Conservation (phyloP, 1,140 invertebrate species). For the Paraescarpia echinospica region DNA sequence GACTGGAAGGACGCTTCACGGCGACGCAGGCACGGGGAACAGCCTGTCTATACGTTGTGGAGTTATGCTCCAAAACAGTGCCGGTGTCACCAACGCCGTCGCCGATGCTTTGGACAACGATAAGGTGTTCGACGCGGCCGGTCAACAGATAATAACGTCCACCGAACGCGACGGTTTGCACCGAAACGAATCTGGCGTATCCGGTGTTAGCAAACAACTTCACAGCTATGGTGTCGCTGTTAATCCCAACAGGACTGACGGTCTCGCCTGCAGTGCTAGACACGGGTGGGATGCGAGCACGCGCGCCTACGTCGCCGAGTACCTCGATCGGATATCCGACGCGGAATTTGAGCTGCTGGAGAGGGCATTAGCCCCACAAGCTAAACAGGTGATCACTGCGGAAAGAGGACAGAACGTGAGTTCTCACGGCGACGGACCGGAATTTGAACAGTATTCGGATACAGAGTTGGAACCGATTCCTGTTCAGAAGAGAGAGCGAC, state of each 20-base stretch:
- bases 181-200: not conserved
- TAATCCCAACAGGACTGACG: not conserved
- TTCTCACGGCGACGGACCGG: not conserved
- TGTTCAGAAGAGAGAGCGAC: not conserved
- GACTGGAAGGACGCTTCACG: not conserved
- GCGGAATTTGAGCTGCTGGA: not conserved
- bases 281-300: not conserved
- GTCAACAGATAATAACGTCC: not conserved
- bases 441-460: not conserved
- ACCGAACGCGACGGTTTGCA: not conserved
- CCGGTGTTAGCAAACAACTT: not conserved
- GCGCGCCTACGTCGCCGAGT: not conserved
- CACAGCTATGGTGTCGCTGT: not conserved
- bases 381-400: not conserved
- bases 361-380: not conserved
- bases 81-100: not conserved
- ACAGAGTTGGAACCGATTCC: not conserved
- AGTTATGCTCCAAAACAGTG: not conserved
- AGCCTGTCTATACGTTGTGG: not conserved
- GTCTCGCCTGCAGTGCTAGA: not conserved
- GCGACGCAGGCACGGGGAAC: not conserved
- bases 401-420: not conserved
- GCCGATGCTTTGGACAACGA: not conserved
- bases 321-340: not conserved
- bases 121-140: not conserved